Evolutionary conservation across 64 coral and sea anemone species (phyloP).

Genomic region (Porites lutea): DNA sequence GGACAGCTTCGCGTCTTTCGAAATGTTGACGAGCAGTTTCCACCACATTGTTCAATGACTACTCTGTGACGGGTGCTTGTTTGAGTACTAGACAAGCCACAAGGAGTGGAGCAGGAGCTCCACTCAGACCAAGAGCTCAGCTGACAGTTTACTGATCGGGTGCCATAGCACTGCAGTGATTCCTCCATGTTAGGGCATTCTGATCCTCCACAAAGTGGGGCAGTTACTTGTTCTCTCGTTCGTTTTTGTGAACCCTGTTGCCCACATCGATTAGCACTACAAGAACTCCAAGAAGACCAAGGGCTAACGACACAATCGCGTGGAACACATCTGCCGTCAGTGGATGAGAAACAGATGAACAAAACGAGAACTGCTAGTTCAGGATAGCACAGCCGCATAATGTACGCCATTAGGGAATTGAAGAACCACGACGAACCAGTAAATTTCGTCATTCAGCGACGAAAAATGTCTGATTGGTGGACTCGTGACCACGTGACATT

Average conservation of each 20-base stretch:
- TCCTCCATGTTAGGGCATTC: neutral
- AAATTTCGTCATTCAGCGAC: too few species aligned
- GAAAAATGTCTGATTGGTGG: too few species aligned
- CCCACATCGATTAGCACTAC: neutral
- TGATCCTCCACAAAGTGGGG: neutral
- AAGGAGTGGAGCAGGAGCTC: neutral
- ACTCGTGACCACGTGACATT: too few species aligned
- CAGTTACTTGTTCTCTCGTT: neutral
- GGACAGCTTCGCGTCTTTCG: neutral
- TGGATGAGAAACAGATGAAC: neutral
- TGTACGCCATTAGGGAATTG: too few species aligned
- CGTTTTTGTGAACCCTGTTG: neutral
- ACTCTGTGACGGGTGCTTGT: neutral
- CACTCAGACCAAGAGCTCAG: constrained; percentile 13
- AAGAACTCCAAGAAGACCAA: neutral
- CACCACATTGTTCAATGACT: neutral
- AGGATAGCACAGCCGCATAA: too few species aligned
- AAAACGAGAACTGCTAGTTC: neutral
- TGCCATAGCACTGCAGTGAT: neutral
- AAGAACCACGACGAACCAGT: too few species aligned
- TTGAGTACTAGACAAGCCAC: neutral
- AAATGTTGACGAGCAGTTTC: neutral
- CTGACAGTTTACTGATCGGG: neutral
- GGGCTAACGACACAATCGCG: neutral
- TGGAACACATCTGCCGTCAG: neutral